Evolutionary conservation across 1,140 invertebrate species (phyloP), one percentile per base, ranked within the genome.

Genomic region (Brachionus koreanus): DNA sequence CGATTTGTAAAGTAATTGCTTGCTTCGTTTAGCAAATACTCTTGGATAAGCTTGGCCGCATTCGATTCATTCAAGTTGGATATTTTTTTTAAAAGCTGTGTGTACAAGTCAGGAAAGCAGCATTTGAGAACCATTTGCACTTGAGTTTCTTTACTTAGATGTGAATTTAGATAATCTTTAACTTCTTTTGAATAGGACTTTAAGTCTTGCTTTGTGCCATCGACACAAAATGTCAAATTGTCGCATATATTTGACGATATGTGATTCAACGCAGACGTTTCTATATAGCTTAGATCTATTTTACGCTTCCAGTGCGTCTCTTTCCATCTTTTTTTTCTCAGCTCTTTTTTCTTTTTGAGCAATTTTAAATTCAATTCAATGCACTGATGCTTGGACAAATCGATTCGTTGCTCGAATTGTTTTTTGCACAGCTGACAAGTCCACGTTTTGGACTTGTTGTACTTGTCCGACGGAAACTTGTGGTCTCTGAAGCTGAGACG

Each of bases 181-280:
- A 83, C 49, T 39, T 75, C 69, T 52, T 46, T 35, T 4, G 52
- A 65, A 10, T 82, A 76, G 3, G 85, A 72, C 33, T 82, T 82
- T 13, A 85, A 37, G 29, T 82, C 85, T 84, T 89, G 88, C 7
- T 91, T 83, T 83, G 91, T 92, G 1, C 92, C 92, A 84, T 92
- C 92, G 7, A 92, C 86, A 85, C 91, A 90, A 85, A 91, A 88
- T 2, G 90, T 83, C 3, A 92, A 85, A 84, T 92, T 92, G 67
- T 92, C 91, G 4, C 90, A 88, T 52, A 92, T 91, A 85, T 92
- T 92, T 82, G 89, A 89, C 74, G 90, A 89, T 29, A 92, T 88
- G 82, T 88, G 89, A 81, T 88, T 90, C 85, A 91, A 92, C 83
- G 92, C 92, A 0, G 88, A 86, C 81, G 87, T 90, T 83, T 91